Percentiles rank a stretch among this genome's conserved stretches.
phyloP scores from a whole-genome alignment of 2,113 vertebrate genomes.

The Phoxinus phoxinus region DNA sequence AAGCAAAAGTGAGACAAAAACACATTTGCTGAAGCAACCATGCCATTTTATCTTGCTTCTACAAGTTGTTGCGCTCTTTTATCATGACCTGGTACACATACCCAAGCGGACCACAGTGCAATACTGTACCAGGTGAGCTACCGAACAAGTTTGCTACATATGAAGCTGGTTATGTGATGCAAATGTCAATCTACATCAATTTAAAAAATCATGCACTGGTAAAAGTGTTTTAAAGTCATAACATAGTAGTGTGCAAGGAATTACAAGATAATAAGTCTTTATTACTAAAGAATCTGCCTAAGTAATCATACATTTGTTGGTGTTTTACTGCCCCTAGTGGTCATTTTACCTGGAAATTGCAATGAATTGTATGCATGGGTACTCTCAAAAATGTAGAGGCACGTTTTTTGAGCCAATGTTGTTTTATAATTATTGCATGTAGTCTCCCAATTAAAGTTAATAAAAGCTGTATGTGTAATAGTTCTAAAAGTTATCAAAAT shows the following conservation, averaged over 20 bases:
- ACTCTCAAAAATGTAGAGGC: neutral
- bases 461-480: neutral
- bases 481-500: neutral
- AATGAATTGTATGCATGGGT: neutral
- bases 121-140: neutral
- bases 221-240: neutral
- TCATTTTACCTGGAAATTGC: neutral
- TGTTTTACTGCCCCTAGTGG: neutral
- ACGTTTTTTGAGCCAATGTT: neutral
- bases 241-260: neutral
- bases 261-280: neutral
- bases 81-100: neutral
- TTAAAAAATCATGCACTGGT: neutral
- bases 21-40: neutral
- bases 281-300: neutral
- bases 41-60: neutral
- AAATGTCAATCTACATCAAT: neutral
- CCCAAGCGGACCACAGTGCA: too few relatives aligned
- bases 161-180: neutral
- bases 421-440: neutral
- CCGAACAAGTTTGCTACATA: neutral
- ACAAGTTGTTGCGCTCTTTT: neutral
- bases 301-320: neutral
- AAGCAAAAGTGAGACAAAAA: neutral
- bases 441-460: neutral